A percentile compares a stretch with the other conserved stretches of the same genome.
These are phyloP conservation scores for Chaetura pelagica DNA, from an alignment of 2,113 vertebrate genomes.

Conservation along the genomic window DNA sequence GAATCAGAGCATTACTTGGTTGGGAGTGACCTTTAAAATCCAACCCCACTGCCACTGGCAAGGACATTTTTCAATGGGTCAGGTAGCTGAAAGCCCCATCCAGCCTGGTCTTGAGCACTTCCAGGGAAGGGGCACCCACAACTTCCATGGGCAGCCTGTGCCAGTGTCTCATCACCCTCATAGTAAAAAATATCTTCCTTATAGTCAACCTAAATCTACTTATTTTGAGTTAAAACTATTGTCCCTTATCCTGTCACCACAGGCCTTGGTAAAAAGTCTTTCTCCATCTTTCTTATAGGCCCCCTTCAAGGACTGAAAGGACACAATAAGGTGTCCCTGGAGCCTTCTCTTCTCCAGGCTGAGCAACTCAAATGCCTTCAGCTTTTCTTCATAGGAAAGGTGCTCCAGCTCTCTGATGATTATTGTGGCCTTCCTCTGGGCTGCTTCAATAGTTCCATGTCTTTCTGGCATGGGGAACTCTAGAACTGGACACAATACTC, in stretches of 20 bases:
- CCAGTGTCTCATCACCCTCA: not conserved
- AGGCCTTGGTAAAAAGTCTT: not conserved
- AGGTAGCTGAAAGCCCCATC: accelerated
- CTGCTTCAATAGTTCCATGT: not conserved
- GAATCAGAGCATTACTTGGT: not conserved
- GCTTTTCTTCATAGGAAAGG: accelerated
- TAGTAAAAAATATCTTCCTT: not conserved
- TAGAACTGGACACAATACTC: accelerated
- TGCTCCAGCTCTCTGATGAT: not conserved
- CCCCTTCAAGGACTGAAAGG: not conserved
- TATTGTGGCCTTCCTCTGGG: not conserved
- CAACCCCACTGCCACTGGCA: accelerated
- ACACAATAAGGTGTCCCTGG: accelerated
- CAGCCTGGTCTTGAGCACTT: not conserved
- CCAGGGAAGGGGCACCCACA: not conserved
- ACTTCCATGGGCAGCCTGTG: not conserved
- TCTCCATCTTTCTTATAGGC: not conserved
- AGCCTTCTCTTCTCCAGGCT: not conserved
- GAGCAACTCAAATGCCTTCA: not conserved
- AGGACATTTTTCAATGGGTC: accelerated
- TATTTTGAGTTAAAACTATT: not conserved
- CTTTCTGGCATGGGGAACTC: not conserved
- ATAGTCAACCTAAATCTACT: not conserved
- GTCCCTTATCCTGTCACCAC: not conserved
- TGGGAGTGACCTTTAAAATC: not conserved